Percentiles rank a stretch among this genome's conserved stretches.
phyloP scores from a whole-genome alignment of 2,888 invertebrate genomes.

The Sarcophaga subvicina region DNA sequence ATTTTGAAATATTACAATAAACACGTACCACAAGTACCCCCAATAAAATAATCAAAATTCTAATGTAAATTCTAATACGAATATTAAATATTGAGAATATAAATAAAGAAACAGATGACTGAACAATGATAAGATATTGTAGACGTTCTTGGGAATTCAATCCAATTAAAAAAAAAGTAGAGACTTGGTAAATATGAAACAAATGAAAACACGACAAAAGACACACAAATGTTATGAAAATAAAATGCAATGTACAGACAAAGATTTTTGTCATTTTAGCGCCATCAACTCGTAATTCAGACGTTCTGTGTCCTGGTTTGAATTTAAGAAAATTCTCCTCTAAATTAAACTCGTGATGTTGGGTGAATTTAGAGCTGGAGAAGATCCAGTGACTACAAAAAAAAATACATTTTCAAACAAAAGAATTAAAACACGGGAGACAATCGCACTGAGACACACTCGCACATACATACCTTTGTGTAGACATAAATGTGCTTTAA shows the following conservation, averaged over 20 bases:
- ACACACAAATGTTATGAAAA: background rate
- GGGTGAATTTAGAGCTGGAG: background rate
- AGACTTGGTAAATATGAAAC: background rate
- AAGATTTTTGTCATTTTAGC: constrained; percentile 74
- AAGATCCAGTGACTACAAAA: background rate
- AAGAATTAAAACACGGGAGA: constrained; percentile 6
- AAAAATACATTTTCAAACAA: constrained; percentile 27
- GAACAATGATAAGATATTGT: constrained; percentile 39
- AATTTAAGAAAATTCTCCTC: constrained; percentile 35
- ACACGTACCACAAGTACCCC: constrained; percentile 6
- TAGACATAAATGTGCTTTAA: background rate
- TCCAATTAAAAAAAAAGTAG: constrained; percentile 1
- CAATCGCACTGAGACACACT: background rate
- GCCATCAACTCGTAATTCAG: constrained; percentile 78
- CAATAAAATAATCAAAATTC: background rate
- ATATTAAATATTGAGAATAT: background rate
- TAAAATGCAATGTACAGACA: background rate
- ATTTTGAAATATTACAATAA: background rate
- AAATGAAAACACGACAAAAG: background rate
- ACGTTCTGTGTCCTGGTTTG: constrained; percentile 59
- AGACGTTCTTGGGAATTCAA: constrained; percentile 14
- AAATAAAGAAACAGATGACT: constrained; percentile 28
- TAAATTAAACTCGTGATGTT: constrained; percentile 30
- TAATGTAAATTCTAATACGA: background rate
- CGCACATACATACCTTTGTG: background rate